A percentile compares a stretch with the other conserved stretches of the same genome.
Conservation (phyloP, 2,888 invertebrate genomes). For the Lydus trimaculatus region DNA sequence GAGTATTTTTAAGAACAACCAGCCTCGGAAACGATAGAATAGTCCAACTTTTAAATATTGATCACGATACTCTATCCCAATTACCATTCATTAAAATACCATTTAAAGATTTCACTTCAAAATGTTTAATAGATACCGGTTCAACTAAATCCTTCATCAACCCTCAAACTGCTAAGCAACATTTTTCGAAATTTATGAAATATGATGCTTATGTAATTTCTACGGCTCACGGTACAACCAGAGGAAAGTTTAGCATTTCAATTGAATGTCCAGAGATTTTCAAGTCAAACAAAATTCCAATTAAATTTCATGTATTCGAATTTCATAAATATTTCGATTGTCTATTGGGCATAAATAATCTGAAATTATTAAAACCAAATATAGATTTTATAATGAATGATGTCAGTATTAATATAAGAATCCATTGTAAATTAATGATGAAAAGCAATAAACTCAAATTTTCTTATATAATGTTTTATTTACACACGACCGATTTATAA, state of each 20-base stretch:
- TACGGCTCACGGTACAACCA: slow-evolving; percentile 10
- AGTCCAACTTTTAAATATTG: neutral
- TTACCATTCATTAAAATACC: neutral
- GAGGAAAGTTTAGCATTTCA: slow-evolving; percentile 5
- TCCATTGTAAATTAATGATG: too few relatives aligned
- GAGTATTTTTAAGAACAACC: neutral
- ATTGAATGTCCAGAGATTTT: too few relatives aligned
- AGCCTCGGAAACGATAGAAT: neutral
- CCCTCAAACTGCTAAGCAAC: slow-evolving; percentile 23
- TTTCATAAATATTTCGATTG: too few relatives aligned
- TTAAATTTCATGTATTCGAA: too few relatives aligned
- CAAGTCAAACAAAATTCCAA: too few relatives aligned
- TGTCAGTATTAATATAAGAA: too few relatives aligned
- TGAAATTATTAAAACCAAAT: too few relatives aligned
- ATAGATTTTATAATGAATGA: too few relatives aligned
- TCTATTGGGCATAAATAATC: too few relatives aligned
- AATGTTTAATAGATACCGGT: slow-evolving; percentile 13
- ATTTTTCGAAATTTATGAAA: slow-evolving; percentile 24
- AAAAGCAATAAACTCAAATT: too few relatives aligned
- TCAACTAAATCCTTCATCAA: slow-evolving; percentile 32
- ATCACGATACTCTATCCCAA: neutral
- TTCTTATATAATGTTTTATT: too few relatives aligned
- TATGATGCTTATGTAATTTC: slow-evolving; percentile 23
- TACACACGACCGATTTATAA: too few relatives aligned
- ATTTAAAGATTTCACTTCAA: neutral